A percentile compares a stretch with the other conserved stretches of the same genome.
Conservation (phyloP, 2,797 vertebrate genomes). For the Falco columbarius region DNA sequence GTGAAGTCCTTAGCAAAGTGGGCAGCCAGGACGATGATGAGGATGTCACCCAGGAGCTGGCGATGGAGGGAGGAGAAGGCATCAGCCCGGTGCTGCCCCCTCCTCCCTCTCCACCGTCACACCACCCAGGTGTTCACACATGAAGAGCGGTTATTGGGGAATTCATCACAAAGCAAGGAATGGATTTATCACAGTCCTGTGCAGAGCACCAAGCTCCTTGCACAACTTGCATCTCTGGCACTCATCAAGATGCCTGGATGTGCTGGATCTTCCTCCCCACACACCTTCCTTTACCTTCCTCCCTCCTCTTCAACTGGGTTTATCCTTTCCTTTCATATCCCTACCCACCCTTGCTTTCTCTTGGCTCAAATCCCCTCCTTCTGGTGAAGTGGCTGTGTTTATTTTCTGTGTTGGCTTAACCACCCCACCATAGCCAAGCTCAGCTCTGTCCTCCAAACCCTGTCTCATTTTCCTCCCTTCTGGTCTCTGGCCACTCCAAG, state of each 20-base stretch:
- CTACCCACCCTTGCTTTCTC: too few relatives aligned
- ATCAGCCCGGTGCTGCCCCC: fast-evolving
- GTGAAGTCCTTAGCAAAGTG: constrained; percentile 52
- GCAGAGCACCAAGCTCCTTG: not conserved
- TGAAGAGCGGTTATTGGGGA: fast-evolving
- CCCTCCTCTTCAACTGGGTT: fast-evolving
- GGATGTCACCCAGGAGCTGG: constrained; percentile 76
- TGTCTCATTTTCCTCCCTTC: not conserved
- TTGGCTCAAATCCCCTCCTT: not conserved
- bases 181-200: fast-evolving
- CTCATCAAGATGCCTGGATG: not conserved
- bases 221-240: not conserved
- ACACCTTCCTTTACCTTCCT: not conserved
- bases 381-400: not conserved
- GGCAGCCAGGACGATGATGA: constrained; percentile 66
- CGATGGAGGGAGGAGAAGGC: not conserved
- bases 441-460: not conserved
- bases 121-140: fast-evolving
- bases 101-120: fast-evolving
- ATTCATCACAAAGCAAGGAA: fast-evolving
- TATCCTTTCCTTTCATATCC: not conserved
- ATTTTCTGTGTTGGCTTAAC: not conserved
- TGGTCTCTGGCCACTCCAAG: not conserved
- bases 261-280: not conserved
- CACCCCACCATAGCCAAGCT: not conserved